phyloP scores from a whole-genome alignment of 2,888 invertebrate genomes.

The Drosophila quasianomalipes region DNA sequence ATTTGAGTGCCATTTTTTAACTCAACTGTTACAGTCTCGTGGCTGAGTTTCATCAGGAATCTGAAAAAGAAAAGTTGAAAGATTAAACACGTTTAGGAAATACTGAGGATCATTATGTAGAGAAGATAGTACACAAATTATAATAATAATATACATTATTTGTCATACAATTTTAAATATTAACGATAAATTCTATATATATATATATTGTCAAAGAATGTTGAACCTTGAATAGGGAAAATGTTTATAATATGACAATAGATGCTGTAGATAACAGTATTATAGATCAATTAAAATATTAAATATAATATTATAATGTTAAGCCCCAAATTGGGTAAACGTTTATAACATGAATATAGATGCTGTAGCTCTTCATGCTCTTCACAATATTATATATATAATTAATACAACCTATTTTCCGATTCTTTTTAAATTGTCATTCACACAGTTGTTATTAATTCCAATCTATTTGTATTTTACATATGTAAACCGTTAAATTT shows the following conservation, averaged over 20 bases:
- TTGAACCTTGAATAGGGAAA: background rate
- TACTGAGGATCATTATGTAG: background rate
- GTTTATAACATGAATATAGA: background rate
- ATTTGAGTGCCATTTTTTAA: slow-evolving; percentile 99
- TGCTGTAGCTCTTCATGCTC: background rate
- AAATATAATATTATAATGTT: background rate
- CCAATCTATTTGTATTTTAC: background rate
- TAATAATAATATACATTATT: background rate
- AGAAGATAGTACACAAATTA: background rate
- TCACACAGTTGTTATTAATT: background rate
- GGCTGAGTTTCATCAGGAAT: slow-evolving; percentile 99
- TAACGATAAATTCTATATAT: background rate
- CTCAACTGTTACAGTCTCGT: slow-evolving; percentile 99
- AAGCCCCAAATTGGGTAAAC: background rate
- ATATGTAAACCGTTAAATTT: slow-evolving; percentile 14
- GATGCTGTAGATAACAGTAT: background rate
- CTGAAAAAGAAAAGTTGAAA: slow-evolving; percentile 83
- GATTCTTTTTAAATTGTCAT: background rate
- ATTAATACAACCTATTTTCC: background rate
- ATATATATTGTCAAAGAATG: background rate
- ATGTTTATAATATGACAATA: background rate
- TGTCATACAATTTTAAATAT: background rate
- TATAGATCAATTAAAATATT: background rate
- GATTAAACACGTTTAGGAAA: background rate
- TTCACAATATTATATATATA: background rate